Evolutionary conservation across 37 sponge, comb jelly and placozoan species (phyloP).

Genomic region (Spongia lamella): DNA sequence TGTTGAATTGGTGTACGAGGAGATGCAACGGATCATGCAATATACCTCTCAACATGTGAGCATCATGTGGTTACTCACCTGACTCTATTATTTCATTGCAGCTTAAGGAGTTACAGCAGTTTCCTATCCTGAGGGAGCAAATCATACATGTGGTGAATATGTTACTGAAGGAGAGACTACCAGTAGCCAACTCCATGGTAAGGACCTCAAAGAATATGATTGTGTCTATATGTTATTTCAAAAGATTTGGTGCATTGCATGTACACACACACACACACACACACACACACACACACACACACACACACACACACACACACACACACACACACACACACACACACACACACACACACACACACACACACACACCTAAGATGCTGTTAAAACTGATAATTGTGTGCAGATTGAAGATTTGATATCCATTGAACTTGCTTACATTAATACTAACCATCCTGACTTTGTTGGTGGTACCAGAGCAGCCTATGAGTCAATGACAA

Average conservation of each 20-base stretch:
- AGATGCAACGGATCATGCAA: slow-evolving; percentile 92
- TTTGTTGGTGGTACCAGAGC: slow-evolving; percentile 88
- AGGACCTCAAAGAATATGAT: no score
- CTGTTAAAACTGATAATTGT: slow-evolving; percentile 1
- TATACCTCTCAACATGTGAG: slow-evolving; percentile 42
- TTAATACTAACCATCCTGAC: slow-evolving; percentile 99
- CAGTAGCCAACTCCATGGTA: slow-evolving; percentile 88
- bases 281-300: neutral
- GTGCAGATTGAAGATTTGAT: slow-evolving; percentile 91
- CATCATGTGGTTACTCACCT: neutral
- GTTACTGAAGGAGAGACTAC: slow-evolving; percentile 77
- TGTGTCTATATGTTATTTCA: neutral
- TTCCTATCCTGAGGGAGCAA: slow-evolving; percentile 78
- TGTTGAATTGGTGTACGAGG: slow-evolving; percentile 95
- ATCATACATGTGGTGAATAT: slow-evolving; percentile 77
- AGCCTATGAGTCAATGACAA: slow-evolving; percentile 67
- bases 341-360: no score
- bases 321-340: no score
- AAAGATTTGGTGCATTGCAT: no score
- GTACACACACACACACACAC: no score
- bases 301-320: no score
- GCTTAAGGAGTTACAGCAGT: slow-evolving; percentile 87
- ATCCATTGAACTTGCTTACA: slow-evolving; percentile 93
- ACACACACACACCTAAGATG: no score
- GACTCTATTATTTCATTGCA: slow-evolving; percentile 6